Conservation (phyloP, 2,888 invertebrate genomes). For the Acanthosepion lycidas region DNA sequence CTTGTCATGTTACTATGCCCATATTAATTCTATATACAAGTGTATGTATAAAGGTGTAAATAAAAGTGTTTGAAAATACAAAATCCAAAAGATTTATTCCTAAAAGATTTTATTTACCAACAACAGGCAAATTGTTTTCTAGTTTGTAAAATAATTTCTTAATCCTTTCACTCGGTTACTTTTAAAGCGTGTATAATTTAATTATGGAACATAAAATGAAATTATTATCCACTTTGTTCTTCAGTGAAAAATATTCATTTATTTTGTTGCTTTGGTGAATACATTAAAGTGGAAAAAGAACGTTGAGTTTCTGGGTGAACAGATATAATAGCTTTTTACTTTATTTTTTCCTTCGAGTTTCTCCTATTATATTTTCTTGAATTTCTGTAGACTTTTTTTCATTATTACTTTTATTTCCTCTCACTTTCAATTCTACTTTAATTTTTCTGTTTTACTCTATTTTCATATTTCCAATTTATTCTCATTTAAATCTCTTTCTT, state of each 20-base stretch:
- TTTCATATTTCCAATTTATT: too few species aligned
- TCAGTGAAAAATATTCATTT: background rate
- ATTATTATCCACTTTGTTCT: background rate
- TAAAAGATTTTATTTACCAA: background rate
- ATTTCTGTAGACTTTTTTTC: background rate
- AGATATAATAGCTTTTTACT: conserved; percentile 2
- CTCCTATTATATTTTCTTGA: background rate
- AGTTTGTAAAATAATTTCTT: background rate
- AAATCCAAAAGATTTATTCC: background rate
- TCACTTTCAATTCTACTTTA: background rate
- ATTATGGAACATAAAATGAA: background rate
- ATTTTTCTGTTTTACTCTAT: background rate
- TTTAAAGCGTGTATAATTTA: background rate
- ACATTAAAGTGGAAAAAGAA: background rate
- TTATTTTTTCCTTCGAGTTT: background rate
- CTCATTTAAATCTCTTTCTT: background rate
- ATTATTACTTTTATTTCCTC: background rate
- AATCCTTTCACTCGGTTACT: background rate
- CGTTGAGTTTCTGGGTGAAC: background rate
- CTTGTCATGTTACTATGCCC: too few species aligned
- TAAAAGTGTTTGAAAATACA: background rate
- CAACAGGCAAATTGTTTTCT: background rate
- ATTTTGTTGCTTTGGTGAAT: background rate
- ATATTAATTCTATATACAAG: background rate
- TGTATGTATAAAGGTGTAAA: background rate